Percentiles rank a stretch among this genome's conserved stretches.
These are phyloP conservation scores for Aurelia sp. DNA, from an alignment of 30 jellyfish, hydroid and myxozoan genomes.

Conservation along the genomic window DNA sequence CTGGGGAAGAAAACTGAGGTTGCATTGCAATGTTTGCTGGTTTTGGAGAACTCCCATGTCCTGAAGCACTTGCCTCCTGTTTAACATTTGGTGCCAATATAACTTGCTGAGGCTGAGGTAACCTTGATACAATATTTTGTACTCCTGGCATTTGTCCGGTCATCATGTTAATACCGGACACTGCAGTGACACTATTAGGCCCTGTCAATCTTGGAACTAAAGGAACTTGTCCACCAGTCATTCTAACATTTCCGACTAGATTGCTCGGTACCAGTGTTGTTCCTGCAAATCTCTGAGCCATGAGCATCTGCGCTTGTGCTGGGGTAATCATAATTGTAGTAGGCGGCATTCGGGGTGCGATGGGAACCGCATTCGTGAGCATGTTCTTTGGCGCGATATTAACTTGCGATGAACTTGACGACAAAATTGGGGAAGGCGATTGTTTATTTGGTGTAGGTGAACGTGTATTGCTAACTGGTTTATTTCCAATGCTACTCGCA, in stretches of 20 bases:
- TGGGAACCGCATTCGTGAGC: slow-evolving; percentile 85
- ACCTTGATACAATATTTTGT: slow-evolving; percentile 78
- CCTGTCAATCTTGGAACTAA: slow-evolving; percentile 88
- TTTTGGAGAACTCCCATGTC: slow-evolving; percentile 45
- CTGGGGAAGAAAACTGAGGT: slow-evolving; percentile 61
- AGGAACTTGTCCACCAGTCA: slow-evolving; percentile 90
- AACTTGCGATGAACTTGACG: slow-evolving; percentile 74
- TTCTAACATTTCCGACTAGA: slow-evolving; percentile 76
- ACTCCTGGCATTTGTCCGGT: slow-evolving; percentile 87
- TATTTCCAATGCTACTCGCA: slow-evolving; percentile 5
- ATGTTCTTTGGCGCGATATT: slow-evolving; percentile 94
- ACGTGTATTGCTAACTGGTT: slow-evolving; percentile 19
- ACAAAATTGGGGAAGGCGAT: slow-evolving; percentile 41
- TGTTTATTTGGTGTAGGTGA: slow-evolving; percentile 68
- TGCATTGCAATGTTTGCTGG: slow-evolving; percentile 65
- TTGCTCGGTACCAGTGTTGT: slow-evolving; percentile 82
- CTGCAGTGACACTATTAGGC: slow-evolving; percentile 64
- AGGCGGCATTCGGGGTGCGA: slow-evolving; percentile 94
- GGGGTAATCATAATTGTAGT: slow-evolving; percentile 93
- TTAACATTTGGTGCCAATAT: slow-evolving; percentile 41
- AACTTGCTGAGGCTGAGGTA: slow-evolving; percentile 55
- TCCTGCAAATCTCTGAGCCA: slow-evolving; percentile 89
- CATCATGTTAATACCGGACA: slow-evolving; percentile 64
- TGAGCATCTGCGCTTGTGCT: slow-evolving; percentile 87
- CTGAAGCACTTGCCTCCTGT: slow-evolving; percentile 62